A percentile compares a stretch with the other conserved stretches of the same genome.
These are phyloP conservation scores for Hyperoplus immaculatus DNA, from an alignment of 2,797 vertebrate genomes.

Conservation along the genomic window DNA sequence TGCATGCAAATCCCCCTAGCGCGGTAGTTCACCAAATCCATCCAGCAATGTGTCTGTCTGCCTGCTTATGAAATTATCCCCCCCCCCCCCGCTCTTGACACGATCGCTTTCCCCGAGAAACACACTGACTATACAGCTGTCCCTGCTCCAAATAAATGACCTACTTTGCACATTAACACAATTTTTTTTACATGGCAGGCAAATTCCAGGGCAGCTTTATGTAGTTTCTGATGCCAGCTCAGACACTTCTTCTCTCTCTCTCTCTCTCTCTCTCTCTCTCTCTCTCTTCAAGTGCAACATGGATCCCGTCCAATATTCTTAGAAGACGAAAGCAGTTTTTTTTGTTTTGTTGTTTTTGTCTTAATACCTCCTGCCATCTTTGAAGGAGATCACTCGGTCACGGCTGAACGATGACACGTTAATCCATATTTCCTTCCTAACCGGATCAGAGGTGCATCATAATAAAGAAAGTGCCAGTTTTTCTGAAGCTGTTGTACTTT, in stretches of 20 bases:
- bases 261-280: too few species aligned
- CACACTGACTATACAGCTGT: conserved; percentile 63
- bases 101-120: conserved; percentile 63
- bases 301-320: conserved; percentile 66
- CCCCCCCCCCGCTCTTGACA: conserved; percentile 71
- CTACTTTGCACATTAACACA: conserved; percentile 85
- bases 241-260: conserved; percentile 17
- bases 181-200: conserved; percentile 80
- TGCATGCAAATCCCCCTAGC: conserved; percentile 64
- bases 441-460: conserved; percentile 42
- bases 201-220: conserved; percentile 68
- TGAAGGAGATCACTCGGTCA: conserved; percentile 38
- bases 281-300: conserved; percentile 44
- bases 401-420: conserved; percentile 34
- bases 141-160: conserved; percentile 85
- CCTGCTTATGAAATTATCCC: conserved; percentile 77
- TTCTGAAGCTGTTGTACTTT: conserved; percentile 46
- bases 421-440: conserved; percentile 36
- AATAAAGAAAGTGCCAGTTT: conserved; percentile 10
- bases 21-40: conserved; percentile 66
- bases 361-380: conserved; percentile 43
- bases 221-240: conserved; percentile 53
- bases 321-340: conserved; percentile 45
- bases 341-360: conserved; percentile 1
- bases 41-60: conserved; percentile 73